A percentile compares a stretch with the other conserved stretches of the same genome.
phyloP scores from a whole-genome alignment of 2,113 vertebrate species.

The Eleginops maclovinus region DNA sequence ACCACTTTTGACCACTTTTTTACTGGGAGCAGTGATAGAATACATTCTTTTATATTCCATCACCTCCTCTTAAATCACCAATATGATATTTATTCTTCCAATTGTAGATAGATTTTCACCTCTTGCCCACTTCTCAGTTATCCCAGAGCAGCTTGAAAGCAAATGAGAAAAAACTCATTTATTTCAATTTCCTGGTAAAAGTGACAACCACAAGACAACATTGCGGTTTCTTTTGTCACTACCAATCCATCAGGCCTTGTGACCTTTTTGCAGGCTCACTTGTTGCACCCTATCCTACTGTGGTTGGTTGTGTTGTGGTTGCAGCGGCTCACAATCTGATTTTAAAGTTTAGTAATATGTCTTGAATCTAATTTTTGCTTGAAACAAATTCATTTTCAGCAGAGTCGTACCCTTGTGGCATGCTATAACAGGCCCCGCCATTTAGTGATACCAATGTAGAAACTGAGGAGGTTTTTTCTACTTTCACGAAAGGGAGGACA shows the following conservation, averaged over 20 bases:
- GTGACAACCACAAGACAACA: constrained; percentile 5
- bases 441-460: neutral
- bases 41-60: neutral
- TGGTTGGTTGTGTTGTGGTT: neutral
- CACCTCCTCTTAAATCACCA: neutral
- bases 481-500: neutral
- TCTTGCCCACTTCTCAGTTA: neutral
- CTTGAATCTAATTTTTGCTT: neutral
- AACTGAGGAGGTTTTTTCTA: neutral
- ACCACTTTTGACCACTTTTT: neutral
- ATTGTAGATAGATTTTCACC: neutral
- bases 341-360: neutral
- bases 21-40: neutral
- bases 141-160: neutral
- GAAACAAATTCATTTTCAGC: neutral
- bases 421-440: neutral
- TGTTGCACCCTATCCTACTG: constrained; percentile 24
- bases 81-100: neutral
- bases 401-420: neutral
- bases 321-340: neutral
- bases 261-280: constrained; percentile 33
- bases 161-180: neutral
- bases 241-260: constrained; percentile 14
- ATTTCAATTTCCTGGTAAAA: neutral
- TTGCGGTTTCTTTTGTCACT: constrained; percentile 13